phyloP scores from a whole-genome alignment of 1,140 invertebrate species.

The Tetragonula clypearis region DNA sequence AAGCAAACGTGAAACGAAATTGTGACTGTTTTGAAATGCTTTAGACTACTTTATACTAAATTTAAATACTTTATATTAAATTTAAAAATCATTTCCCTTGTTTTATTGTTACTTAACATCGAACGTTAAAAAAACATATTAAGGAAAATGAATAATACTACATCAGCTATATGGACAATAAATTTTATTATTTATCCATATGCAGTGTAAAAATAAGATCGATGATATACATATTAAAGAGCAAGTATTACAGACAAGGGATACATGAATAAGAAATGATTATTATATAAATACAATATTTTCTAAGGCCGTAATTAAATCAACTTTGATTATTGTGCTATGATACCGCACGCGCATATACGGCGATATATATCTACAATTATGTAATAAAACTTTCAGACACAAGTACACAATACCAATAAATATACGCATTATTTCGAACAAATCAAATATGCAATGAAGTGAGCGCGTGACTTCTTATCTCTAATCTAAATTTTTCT shows the following conservation, averaged over 20 bases:
- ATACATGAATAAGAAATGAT: constrained; percentile 53
- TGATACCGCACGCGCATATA: background rate
- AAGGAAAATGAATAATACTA: background rate
- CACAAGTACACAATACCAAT: constrained; percentile 30
- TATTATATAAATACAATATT: constrained; percentile 55
- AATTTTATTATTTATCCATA: constrained; percentile 67
- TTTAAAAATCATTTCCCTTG: background rate
- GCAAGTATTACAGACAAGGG: constrained; percentile 62
- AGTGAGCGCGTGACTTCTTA: constrained; percentile 20
- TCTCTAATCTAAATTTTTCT: constrained; percentile 29
- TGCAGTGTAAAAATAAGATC: constrained; percentile 67
- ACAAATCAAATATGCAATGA: constrained; percentile 41
- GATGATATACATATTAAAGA: constrained; percentile 62
- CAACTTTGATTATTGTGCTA: constrained; percentile 44
- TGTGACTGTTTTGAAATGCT: background rate
- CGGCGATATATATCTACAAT: constrained; percentile 19
- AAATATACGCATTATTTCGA: constrained; percentile 40
- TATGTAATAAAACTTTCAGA: constrained; percentile 34
- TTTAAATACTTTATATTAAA: background rate
- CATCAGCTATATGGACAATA: constrained; percentile 49
- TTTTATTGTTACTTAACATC: background rate
- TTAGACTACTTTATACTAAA: background rate
- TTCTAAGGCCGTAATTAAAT: constrained; percentile 64
- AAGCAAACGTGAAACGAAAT: constrained; percentile 36
- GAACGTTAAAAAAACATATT: background rate